Evolutionary conservation across 2,888 invertebrate species (phyloP).

Genomic region (Dryadula phaetusa): DNA sequence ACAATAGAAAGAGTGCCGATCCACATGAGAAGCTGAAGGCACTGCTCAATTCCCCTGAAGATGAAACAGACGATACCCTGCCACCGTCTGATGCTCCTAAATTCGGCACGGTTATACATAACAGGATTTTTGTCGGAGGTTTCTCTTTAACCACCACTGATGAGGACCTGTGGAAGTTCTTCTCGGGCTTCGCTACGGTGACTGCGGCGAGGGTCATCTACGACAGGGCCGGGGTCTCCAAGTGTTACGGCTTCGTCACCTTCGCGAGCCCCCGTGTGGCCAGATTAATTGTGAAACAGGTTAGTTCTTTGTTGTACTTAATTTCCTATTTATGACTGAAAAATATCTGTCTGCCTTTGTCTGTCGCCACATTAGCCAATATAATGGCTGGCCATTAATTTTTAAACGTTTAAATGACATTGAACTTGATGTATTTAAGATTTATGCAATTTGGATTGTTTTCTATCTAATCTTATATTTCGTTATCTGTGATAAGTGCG

Average conservation of each 20-base stretch:
- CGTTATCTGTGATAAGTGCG: constrained; percentile 34
- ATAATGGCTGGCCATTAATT: not conserved
- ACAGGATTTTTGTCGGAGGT: constrained; percentile 98
- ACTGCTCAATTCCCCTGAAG: constrained; percentile 74
- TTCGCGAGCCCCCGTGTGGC: constrained; percentile 81
- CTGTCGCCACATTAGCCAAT: not conserved
- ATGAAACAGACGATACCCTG: constrained; percentile 74
- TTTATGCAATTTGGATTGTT: constrained; percentile 17
- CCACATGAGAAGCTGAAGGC: constrained; percentile 80
- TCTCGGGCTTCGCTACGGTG: constrained; percentile 94
- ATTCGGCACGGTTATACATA: constrained; percentile 94
- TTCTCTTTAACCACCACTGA: constrained; percentile 97
- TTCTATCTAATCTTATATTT: constrained; percentile 37
- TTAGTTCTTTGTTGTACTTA: constrained; percentile 52
- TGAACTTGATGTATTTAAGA: constrained; percentile 35
- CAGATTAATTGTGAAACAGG: constrained; percentile 81
- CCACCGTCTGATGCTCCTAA: constrained; percentile 82
- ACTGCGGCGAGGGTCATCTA: constrained; percentile 97
- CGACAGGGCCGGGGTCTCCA: constrained; percentile 97
- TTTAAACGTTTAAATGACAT: constrained; percentile 27
- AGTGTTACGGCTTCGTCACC: constrained; percentile 95
- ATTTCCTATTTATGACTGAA: constrained; percentile 1
- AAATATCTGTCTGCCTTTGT: not conserved
- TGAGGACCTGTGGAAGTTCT: constrained; percentile 95
- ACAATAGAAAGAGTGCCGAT: constrained; percentile 70